These are phyloP conservation scores for Poecilobothrus nobilitatus DNA, from an alignment of 2,888 invertebrate genomes.

Conservation along the genomic window DNA sequence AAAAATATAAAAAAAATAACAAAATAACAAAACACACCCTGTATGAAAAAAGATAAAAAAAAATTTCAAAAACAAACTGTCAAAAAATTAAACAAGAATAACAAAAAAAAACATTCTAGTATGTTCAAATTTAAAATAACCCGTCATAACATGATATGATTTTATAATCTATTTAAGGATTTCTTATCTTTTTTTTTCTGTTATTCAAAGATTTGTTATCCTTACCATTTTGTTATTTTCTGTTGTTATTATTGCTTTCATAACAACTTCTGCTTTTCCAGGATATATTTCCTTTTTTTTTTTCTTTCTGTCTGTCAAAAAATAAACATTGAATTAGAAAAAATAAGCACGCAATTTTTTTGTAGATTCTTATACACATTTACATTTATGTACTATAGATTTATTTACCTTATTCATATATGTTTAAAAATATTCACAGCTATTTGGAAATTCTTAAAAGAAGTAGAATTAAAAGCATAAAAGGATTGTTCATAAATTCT, in stretches of 20 bases:
- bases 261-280: neutral
- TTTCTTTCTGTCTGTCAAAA: constrained; percentile 1
- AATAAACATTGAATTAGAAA: constrained; percentile 1
- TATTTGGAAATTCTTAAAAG: neutral
- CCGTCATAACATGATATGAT: constrained; percentile 6
- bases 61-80: too few relatives aligned
- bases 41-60: too few relatives aligned
- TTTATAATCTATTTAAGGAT: constrained; percentile 4
- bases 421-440: too few relatives aligned
- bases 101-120: too few relatives aligned
- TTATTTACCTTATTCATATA: too few relatives aligned
- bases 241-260: neutral
- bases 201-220: neutral
- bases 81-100: too few relatives aligned
- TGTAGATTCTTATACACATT: neutral
- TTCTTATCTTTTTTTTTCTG: neutral
- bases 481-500: constrained; percentile 8
- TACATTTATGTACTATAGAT: neutral
- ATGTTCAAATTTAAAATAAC: neutral
- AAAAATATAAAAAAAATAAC: too few relatives aligned
- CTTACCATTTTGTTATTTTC: too few relatives aligned
- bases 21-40: too few relatives aligned
- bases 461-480: neutral
- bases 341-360: constrained; percentile 5
- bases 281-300: neutral